A percentile compares a stretch with the other conserved stretches of the same genome.
Evolutionary conservation across 2,888 invertebrate species (phyloP).

Genomic region (Eupithecia centaureata): DNA sequence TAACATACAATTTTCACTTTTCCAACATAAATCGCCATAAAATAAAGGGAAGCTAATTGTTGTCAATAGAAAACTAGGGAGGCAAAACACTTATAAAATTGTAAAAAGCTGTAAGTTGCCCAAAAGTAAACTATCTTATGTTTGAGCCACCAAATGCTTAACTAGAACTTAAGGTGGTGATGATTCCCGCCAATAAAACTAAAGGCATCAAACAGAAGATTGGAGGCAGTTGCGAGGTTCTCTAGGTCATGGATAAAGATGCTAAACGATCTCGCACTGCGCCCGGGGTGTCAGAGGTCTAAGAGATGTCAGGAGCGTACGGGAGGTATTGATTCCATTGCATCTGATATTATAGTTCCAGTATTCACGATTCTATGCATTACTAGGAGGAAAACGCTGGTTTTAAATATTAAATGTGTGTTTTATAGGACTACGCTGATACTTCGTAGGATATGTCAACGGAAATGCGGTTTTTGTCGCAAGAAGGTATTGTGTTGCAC

Average conservation of each 20-base stretch:
- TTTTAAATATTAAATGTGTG: not conserved
- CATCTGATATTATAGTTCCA: constrained; percentile 56
- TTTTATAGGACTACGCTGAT: not conserved
- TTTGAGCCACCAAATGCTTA: constrained; percentile 73
- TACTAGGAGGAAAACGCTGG: not conserved
- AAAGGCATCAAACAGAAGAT: constrained; percentile 82
- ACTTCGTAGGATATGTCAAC: not conserved
- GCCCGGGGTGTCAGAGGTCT: constrained; percentile 80
- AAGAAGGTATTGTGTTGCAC: constrained; percentile 20
- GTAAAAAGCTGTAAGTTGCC: constrained; percentile 73
- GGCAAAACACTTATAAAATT: constrained; percentile 22
- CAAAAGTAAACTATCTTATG: constrained; percentile 81
- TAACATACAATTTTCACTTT: not conserved
- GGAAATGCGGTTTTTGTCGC: not conserved
- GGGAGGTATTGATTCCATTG: constrained; percentile 60
- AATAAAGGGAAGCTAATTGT: not conserved
- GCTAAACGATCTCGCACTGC: constrained; percentile 76
- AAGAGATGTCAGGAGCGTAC: constrained; percentile 82
- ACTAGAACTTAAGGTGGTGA: constrained; percentile 65
- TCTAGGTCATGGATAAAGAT: constrained; percentile 43
- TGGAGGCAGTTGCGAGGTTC: constrained; percentile 74
- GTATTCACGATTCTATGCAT: constrained; percentile 60
- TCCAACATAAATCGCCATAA: not conserved
- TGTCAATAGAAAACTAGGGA: not conserved
- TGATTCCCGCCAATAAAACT: constrained; percentile 62